phyloP scores from a whole-genome alignment of 2,113 vertebrate genomes.

The Gnathonemus longibarbis region DNA sequence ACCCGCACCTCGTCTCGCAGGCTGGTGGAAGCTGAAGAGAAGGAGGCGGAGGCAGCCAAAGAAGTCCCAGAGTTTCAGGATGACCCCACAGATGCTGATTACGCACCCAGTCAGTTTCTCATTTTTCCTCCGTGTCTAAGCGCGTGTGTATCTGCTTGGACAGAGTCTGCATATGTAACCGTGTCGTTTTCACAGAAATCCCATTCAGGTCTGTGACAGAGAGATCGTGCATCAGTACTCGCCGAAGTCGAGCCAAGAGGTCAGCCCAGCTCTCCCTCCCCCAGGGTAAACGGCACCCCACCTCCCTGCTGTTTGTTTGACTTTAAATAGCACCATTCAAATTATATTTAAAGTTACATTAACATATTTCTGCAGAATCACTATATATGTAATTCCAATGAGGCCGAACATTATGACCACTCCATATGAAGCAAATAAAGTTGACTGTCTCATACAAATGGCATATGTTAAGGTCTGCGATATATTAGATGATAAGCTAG shows the following conservation, averaged over 20 bases:
- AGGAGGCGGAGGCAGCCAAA: conserved; percentile 18
- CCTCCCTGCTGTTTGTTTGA: not conserved
- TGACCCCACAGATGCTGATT: conserved; percentile 54
- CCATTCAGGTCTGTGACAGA: conserved; percentile 36
- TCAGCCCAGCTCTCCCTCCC: conserved; percentile 37
- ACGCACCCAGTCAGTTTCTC: conserved; percentile 51
- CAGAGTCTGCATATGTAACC: not conserved
- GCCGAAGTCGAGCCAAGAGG: conserved; percentile 57
- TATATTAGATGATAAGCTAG: not conserved
- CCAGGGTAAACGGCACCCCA: conserved; percentile 41
- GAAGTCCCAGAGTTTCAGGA: conserved; percentile 46
- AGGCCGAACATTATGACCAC: not conserved
- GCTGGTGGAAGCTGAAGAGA: conserved; percentile 27
- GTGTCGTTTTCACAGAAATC: conserved; percentile 43
- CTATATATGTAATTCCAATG: not conserved
- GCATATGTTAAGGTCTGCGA: not conserved
- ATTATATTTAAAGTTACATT: not conserved
- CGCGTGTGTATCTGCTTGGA: not conserved
- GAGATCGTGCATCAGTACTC: conserved; percentile 51
- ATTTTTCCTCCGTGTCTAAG: not conserved
- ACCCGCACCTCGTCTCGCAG: not conserved
- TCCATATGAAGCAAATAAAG: not conserved
- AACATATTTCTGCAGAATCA: not conserved
- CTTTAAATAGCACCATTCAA: not conserved
- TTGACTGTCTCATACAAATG: not conserved